Evolutionary conservation across 2,888 invertebrate species (phyloP), one percentile per base, ranked within the genome.

Genomic region (Lacanobia oleracea): DNA sequence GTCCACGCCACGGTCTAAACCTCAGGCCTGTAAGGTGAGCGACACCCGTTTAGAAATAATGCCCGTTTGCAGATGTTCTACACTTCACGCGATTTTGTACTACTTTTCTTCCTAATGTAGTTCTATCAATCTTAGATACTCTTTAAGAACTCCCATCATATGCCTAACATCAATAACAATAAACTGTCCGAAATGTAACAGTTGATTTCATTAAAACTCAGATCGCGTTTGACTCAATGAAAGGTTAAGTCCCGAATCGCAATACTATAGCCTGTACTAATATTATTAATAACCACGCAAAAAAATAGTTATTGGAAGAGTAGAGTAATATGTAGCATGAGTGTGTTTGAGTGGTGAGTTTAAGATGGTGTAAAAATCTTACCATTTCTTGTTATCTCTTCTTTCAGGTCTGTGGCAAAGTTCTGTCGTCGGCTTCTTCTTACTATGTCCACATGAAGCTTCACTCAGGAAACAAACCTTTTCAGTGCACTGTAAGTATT

Each of bases 361-460:
- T 33, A 21, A 7, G 7, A 37, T 16, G 4, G 10, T 16, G 7
- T 18, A 62, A 53, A 51, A 78, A 51, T 21, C 61, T 69, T 57
- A 77, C 43, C 50, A 63, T 50, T 76, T 21, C 50, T 9, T 61
- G 5, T 16, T 43, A 57, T 62, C 0, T 66, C 16, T 69, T 69
- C 77, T 92, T 92, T 59, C 92, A 96, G 95, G 97, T 98, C 75
- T 98, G 98, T 92, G 97, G 97, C 72, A 98, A 98, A 95, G 97
- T 98, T 77, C 93, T 98, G 80, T 98, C 98, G 69, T 98, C 98
- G 18, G 97, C 97, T 74, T 97, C 97, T 56, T 98, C 97, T 83
- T 98, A 98, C 91, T 98, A 98, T 91, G 98, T 98, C 87, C 98
- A 98, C 93, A 97, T 98, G 97, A 98, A 98, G 93, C 96, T 98